These are phyloP conservation scores for Apomyelois bistriatella DNA, from an alignment of 2,888 invertebrate genomes.

Conservation along the genomic window DNA sequence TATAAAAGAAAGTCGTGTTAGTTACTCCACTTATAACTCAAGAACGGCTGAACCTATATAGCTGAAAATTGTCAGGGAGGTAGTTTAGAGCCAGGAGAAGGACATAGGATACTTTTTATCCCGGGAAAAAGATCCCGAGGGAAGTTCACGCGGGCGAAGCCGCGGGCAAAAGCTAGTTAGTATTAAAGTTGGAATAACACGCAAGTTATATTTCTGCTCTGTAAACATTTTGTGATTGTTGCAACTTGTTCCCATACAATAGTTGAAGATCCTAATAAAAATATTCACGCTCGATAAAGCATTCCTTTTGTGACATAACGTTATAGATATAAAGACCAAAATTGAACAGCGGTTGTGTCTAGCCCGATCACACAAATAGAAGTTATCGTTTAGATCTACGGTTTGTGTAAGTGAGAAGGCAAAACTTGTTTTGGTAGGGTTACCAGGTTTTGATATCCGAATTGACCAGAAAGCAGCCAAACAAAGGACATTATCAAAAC, in stretches of 20 bases:
- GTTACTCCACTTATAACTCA: too few relatives aligned
- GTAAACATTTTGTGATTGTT: background rate
- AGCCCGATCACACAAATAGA: conserved; percentile 5
- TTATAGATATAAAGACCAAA: conserved; percentile 1
- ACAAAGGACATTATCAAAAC: background rate
- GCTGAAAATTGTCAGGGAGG: too few relatives aligned
- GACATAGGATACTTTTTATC: too few relatives aligned
- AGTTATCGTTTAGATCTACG: conserved; percentile 9
- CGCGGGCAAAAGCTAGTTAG: too few relatives aligned
- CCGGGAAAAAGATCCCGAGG: too few relatives aligned
- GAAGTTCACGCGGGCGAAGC: too few relatives aligned
- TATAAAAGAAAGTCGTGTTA: too few relatives aligned
- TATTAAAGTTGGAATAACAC: background rate
- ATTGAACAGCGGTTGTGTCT: background rate
- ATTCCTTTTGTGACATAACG: background rate
- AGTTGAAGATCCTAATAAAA: conserved; percentile 11
- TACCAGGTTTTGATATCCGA: background rate
- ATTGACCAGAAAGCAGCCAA: background rate
- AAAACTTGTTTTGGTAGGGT: conserved; percentile 4
- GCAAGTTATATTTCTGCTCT: background rate
- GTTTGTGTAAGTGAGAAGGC: conserved; percentile 8
- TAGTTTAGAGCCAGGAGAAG: too few relatives aligned
- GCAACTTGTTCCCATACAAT: conserved; percentile 6
- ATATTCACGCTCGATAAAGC: conserved; percentile 10
- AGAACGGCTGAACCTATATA: too few relatives aligned